Conservation (phyloP, 1,140 invertebrate species). For the Eueides isabella region DNA sequence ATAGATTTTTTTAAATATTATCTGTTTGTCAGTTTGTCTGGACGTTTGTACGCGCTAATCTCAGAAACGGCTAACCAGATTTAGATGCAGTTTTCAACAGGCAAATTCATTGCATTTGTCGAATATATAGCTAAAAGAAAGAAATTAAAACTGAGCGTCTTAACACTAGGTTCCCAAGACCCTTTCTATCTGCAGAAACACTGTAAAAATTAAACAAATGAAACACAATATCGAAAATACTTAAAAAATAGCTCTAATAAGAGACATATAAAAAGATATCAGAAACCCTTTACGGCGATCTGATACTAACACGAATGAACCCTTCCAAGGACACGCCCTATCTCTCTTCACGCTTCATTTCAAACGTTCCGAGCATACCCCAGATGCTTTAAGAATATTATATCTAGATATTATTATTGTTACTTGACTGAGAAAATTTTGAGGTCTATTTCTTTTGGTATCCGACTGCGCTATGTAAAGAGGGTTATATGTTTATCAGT, state of each 20-base stretch:
- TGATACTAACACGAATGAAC: constrained; percentile 13
- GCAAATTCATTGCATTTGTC: too few relatives aligned
- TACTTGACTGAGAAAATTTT: not conserved
- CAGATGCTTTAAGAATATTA: constrained; percentile 12
- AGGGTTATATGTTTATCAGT: too few relatives aligned
- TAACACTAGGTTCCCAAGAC: too few relatives aligned
- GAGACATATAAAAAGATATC: not conserved
- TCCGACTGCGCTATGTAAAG: too few relatives aligned
- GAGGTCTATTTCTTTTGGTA: not conserved
- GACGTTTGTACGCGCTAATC: too few relatives aligned
- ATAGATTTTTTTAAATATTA: too few relatives aligned
- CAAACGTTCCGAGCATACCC: too few relatives aligned
- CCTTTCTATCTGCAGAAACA: too few relatives aligned
- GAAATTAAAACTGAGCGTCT: not conserved
- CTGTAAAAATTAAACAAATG: not conserved
- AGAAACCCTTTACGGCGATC: not conserved
- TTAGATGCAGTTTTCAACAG: too few relatives aligned
- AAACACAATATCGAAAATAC: not conserved
- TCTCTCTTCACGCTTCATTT: constrained; percentile 17
- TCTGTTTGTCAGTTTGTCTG: too few relatives aligned
- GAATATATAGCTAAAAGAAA: too few relatives aligned
- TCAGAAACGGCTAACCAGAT: too few relatives aligned
- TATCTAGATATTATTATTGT: constrained; percentile 13
- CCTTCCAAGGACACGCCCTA: not conserved
- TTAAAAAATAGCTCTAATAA: not conserved